Conservation (phyloP, 2,113 vertebrate genomes). For the Sporophila hypoxantha region DNA sequence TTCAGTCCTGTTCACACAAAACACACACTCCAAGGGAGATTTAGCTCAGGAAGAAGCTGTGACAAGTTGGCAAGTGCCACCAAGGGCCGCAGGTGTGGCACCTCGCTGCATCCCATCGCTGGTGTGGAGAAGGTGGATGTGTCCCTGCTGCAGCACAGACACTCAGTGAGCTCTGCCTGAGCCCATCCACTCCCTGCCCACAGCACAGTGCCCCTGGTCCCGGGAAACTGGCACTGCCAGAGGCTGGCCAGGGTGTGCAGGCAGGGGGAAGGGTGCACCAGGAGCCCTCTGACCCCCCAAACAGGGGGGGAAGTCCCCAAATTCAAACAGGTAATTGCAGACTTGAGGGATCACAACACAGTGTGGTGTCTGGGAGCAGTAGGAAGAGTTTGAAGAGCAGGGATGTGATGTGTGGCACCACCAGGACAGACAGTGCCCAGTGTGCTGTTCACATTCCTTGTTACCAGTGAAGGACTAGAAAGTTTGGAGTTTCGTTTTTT, state of each 20-base stretch:
- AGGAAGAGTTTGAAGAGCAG: neutral
- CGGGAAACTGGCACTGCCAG: neutral
- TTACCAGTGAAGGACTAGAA: neutral
- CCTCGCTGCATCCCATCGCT: fast-evolving
- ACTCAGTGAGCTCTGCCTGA: neutral
- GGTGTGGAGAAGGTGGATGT: neutral
- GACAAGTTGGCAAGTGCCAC: neutral
- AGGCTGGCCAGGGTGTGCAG: neutral
- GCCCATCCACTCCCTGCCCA: neutral
- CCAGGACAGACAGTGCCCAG: neutral
- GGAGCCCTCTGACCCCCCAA: neutral
- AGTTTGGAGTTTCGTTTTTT: neutral
- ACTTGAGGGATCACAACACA: fast-evolving
- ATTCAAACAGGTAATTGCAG: fast-evolving
- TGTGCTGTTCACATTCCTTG: neutral
- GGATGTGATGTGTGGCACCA: neutral
- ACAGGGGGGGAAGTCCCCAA: neutral
- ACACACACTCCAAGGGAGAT: neutral
- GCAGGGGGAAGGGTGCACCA: neutral
- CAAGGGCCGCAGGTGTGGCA: neutral
- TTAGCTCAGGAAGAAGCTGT: neutral
- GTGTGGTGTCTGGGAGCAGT: neutral
- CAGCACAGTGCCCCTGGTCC: neutral
- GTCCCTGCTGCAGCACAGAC: neutral
- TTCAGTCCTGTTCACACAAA: neutral